Percentiles rank a stretch among this genome's conserved stretches.
Conservation (phyloP, 2,888 invertebrate species). For the Gordius sp. region DNA sequence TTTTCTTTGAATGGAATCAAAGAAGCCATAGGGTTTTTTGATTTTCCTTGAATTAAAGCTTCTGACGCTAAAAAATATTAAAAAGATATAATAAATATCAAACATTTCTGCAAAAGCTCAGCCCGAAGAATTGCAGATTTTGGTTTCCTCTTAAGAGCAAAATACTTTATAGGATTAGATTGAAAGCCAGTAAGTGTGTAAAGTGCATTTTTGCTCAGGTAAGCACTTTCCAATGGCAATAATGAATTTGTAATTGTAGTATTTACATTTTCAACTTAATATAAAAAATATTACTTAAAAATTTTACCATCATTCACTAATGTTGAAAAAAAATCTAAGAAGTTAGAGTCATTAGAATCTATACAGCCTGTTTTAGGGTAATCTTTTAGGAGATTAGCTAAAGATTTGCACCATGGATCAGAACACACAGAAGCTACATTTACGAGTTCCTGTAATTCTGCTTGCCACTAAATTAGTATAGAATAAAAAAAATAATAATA, state of each 20-base stretch:
- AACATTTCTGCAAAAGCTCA: constrained; percentile 4
- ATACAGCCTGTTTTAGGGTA: background rate
- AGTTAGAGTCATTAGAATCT: background rate
- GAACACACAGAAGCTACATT: background rate
- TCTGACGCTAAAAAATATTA: constrained; percentile 1
- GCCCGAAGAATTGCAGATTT: constrained; percentile 13
- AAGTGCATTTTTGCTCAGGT: constrained; percentile 1
- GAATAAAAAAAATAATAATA: background rate
- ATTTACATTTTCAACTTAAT: background rate
- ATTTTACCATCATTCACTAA: background rate
- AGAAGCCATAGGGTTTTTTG: constrained; percentile 14
- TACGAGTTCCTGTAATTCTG: background rate
- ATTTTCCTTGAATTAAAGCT: background rate
- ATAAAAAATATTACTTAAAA: background rate
- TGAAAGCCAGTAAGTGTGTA: background rate
- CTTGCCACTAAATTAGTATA: background rate
- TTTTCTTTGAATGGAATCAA: constrained; percentile 9
- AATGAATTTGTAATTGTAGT: background rate
- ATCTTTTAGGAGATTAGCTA: background rate
- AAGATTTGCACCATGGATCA: constrained; percentile 1
- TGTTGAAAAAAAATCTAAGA: background rate
- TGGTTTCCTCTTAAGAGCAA: constrained; percentile 10
- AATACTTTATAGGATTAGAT: background rate
- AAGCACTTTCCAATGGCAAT: constrained; percentile 3
- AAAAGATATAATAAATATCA: background rate